Conservation (phyloP, 2,797 vertebrate genomes). For the Pterois miles region DNA sequence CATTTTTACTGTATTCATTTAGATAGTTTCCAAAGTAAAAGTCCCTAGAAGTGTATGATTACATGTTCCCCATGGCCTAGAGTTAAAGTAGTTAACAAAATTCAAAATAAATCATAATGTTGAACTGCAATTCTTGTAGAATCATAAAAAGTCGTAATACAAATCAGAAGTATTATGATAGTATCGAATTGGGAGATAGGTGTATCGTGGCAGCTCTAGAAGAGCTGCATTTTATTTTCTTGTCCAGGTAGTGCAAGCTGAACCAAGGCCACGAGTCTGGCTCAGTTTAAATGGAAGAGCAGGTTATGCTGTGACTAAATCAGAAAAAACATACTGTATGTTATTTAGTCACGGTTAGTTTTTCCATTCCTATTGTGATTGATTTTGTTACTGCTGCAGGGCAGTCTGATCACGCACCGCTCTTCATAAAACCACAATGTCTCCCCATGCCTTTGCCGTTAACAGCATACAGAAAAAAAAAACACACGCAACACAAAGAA, state of each 20-base stretch:
- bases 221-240: neutral
- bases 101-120: too few relatives aligned
- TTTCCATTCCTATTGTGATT: slow-evolving; percentile 67
- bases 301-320: slow-evolving; percentile 22
- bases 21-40: too few relatives aligned
- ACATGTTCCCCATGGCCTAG: too few relatives aligned
- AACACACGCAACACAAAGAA: slow-evolving; percentile 70
- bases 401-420: slow-evolving; percentile 66
- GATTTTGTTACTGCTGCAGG: slow-evolving; percentile 67
- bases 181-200: too few relatives aligned
- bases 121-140: too few relatives aligned
- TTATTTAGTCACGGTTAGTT: slow-evolving; percentile 60
- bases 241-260: neutral
- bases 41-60: too few relatives aligned
- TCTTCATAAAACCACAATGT: slow-evolving; percentile 63
- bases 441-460: slow-evolving; percentile 67
- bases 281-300: slow-evolving; percentile 18
- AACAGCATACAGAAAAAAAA: slow-evolving; percentile 47
- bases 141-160: too few relatives aligned
- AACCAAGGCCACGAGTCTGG: slow-evolving; percentile 28
- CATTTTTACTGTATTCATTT: too few relatives aligned
- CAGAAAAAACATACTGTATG: slow-evolving; percentile 29
- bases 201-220: too few relatives aligned
- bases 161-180: too few relatives aligned
- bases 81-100: too few relatives aligned